Conservation (phyloP, 2,888 invertebrate species). For the Apantesis nais region DNA sequence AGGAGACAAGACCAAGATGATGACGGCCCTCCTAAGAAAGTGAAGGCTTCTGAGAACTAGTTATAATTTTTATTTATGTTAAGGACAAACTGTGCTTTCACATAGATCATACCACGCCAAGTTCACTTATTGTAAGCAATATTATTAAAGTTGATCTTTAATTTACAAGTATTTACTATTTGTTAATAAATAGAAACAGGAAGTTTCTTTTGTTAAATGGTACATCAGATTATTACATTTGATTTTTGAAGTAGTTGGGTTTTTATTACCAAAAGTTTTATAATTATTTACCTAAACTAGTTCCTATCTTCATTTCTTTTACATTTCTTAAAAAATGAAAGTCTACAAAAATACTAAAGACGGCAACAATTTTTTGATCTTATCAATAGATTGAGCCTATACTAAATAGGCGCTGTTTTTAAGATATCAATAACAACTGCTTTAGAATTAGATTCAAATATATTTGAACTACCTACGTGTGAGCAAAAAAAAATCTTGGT, state of each 20-base stretch:
- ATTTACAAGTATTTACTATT: constrained; percentile 12
- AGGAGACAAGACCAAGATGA: constrained; percentile 63
- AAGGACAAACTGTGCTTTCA: constrained; percentile 28
- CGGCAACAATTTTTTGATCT: no score
- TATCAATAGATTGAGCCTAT: no score
- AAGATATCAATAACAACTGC: no score
- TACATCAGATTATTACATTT: constrained; percentile 43
- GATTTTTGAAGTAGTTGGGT: constrained; percentile 23
- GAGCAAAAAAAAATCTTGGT: no score
- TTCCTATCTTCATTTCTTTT: no score
- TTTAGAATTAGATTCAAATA: no score
- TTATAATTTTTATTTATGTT: constrained; percentile 30
- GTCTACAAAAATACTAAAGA: no score
- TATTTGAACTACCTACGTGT: no score
- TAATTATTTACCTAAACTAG: background rate
- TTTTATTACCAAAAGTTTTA: background rate
- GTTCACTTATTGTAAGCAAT: constrained; percentile 20
- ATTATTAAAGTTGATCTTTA: constrained; percentile 15
- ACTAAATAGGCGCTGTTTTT: no score
- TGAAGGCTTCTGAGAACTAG: constrained; percentile 63
- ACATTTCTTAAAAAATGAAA: no score
- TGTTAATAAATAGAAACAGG: constrained; percentile 14
- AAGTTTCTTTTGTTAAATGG: constrained; percentile 41
- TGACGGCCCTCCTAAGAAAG: constrained; percentile 64
- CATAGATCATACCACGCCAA: constrained; percentile 3